A percentile compares a stretch with the other conserved stretches of the same genome.
These are phyloP conservation scores for Oreochromis tanganicae DNA, from an alignment of 2,113 vertebrate genomes.

Conservation along the genomic window DNA sequence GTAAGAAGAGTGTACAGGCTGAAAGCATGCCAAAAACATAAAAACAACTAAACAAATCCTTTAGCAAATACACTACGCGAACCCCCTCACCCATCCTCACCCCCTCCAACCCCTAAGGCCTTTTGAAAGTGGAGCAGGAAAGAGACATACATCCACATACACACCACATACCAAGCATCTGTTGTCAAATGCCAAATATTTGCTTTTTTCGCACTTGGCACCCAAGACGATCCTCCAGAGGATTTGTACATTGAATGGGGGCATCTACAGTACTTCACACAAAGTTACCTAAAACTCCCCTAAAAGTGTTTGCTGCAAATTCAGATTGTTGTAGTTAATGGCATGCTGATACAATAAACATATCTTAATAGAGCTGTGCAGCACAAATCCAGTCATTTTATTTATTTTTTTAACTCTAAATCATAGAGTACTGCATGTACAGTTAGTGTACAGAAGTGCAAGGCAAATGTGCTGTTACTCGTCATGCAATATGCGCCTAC, in stretches of 20 bases:
- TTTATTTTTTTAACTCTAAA: not conserved
- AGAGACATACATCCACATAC: conserved; percentile 31
- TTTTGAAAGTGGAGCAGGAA: conserved; percentile 34
- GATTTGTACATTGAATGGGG: not conserved
- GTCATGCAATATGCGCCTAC: not conserved
- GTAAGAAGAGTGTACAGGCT: conserved; percentile 45
- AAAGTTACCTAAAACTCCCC: not conserved
- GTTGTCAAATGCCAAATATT: conserved; percentile 51
- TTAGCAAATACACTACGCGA: conserved; percentile 44
- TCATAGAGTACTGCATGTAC: not conserved
- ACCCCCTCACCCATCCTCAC: not conserved
- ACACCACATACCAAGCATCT: conserved; percentile 36
- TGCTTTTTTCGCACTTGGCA: conserved; percentile 49
- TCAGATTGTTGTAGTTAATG: not conserved
- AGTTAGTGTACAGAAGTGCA: not conserved
- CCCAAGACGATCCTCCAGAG: not conserved
- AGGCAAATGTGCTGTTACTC: not conserved
- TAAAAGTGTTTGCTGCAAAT: not conserved
- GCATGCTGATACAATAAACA: not conserved
- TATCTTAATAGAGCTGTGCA: not conserved
- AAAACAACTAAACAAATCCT: conserved; percentile 68
- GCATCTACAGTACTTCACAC: not conserved
- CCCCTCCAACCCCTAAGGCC: not conserved
- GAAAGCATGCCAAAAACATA: conserved; percentile 60
- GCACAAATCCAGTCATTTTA: not conserved